Evolutionary conservation across 2,888 invertebrate species (phyloP).

Genomic region (Coenonympha glycerion): DNA sequence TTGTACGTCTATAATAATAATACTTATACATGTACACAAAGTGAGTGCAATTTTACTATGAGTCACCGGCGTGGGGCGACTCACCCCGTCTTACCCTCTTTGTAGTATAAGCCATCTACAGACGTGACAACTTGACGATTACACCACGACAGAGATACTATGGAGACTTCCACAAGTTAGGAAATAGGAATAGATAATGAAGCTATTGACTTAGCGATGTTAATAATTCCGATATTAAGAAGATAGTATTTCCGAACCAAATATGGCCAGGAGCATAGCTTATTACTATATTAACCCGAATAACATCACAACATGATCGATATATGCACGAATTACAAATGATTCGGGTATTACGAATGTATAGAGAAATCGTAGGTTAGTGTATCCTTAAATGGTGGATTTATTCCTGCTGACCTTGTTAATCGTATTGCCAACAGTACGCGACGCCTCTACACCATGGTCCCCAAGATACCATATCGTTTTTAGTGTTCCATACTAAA

Average conservation of each 20-base stretch:
- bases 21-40: constrained; percentile 4
- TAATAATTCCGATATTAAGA: too few relatives aligned
- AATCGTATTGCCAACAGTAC: constrained; percentile 19
- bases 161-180: too few relatives aligned
- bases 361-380: too few relatives aligned
- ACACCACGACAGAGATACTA: neutral
- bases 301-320: too few relatives aligned
- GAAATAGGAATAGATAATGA: too few relatives aligned
- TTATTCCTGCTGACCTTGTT: constrained; percentile 31
- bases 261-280: too few relatives aligned
- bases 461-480: constrained; percentile 14
- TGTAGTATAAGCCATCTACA: constrained; percentile 19
- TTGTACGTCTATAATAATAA: constrained; percentile 5
- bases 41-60: constrained; percentile 24
- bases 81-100: constrained; percentile 25
- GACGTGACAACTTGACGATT: neutral
- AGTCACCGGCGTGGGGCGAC: constrained; percentile 29
- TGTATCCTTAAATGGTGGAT: constrained; percentile 13
- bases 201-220: too few relatives aligned
- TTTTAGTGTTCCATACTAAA: too few relatives aligned
- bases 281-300: too few relatives aligned
- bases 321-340: too few relatives aligned
- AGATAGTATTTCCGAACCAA: too few relatives aligned
- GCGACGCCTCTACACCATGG: constrained; percentile 3
- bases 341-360: too few relatives aligned